Percentiles rank a stretch among this genome's conserved stretches.
These are phyloP conservation scores for Tridacna crocea DNA, from an alignment of 2,888 invertebrate genomes.

Conservation along the genomic window DNA sequence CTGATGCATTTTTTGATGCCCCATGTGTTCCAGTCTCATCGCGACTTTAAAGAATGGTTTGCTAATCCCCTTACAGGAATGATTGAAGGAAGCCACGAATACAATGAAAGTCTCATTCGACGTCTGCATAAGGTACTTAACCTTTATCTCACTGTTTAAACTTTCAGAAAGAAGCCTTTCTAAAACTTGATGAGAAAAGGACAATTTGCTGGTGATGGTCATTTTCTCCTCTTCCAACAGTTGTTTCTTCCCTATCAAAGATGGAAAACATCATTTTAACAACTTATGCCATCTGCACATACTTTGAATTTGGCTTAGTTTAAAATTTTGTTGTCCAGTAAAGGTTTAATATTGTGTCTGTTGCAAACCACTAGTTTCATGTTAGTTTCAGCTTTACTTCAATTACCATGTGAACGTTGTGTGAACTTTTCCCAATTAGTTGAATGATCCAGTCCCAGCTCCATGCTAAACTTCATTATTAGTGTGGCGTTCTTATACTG, in stretches of 20 bases:
- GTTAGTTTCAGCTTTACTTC: no score
- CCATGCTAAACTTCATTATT: no score
- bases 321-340: no score
- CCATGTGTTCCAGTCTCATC: conserved; percentile 90
- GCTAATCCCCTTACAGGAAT: conserved; percentile 98
- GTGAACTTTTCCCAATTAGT: no score
- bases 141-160: background rate
- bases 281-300: no score
- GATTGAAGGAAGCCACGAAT: conserved; percentile 96
- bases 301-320: no score
- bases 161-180: background rate
- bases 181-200: background rate
- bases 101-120: conserved; percentile 94
- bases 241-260: background rate
- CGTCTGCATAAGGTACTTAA: conserved; percentile 91
- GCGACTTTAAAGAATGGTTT: conserved; percentile 98
- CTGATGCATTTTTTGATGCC: conserved; percentile 99
- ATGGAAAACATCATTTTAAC: no score
- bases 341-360: no score
- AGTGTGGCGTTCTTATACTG: no score
- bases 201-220: background rate
- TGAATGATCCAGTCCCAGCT: no score
- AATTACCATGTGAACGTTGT: no score
- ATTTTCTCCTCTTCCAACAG: background rate
- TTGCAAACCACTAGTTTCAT: no score